Percentiles rank a stretch among this genome's conserved stretches.
These are phyloP conservation scores for Dicrostonyx torquatus DNA, from an alignment of 2,797 vertebrate genomes.

Conservation along the genomic window DNA sequence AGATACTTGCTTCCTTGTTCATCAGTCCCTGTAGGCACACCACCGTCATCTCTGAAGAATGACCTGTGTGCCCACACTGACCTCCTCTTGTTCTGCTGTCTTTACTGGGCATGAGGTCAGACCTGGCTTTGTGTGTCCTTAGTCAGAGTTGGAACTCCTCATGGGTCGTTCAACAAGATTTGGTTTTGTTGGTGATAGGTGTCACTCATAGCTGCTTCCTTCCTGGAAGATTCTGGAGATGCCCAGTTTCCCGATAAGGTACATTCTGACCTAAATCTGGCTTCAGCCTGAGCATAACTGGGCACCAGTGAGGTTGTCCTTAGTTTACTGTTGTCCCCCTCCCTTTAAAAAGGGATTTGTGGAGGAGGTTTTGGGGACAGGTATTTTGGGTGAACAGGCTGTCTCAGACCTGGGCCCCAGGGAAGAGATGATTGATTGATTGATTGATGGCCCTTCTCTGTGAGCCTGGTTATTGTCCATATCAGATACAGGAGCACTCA, in stretches of 20 bases:
- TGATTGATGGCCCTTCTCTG: background rate
- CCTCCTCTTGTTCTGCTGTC: background rate
- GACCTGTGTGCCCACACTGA: background rate
- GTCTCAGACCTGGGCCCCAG: background rate
- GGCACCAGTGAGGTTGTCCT: background rate
- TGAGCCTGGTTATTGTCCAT: background rate
- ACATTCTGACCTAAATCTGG: background rate
- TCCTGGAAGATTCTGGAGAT: background rate
- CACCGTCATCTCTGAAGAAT: conserved; percentile 46
- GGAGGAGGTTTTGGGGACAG: background rate
- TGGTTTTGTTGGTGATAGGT: background rate
- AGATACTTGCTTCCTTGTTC: background rate
- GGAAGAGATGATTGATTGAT: background rate
- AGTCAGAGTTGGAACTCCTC: background rate
- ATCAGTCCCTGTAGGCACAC: conserved; percentile 44
- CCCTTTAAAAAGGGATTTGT: background rate
- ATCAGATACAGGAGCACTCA: background rate
- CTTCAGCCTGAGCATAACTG: background rate
- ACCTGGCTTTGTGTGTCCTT: background rate
- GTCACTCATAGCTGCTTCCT: background rate
- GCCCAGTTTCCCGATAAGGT: background rate
- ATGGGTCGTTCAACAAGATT: background rate
- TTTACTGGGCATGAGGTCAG: background rate
- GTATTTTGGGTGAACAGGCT: background rate
- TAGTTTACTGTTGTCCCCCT: background rate